These are phyloP conservation scores for Phanerotoma sp. DNA, from an alignment of 2,888 invertebrate species.

Conservation along the genomic window DNA sequence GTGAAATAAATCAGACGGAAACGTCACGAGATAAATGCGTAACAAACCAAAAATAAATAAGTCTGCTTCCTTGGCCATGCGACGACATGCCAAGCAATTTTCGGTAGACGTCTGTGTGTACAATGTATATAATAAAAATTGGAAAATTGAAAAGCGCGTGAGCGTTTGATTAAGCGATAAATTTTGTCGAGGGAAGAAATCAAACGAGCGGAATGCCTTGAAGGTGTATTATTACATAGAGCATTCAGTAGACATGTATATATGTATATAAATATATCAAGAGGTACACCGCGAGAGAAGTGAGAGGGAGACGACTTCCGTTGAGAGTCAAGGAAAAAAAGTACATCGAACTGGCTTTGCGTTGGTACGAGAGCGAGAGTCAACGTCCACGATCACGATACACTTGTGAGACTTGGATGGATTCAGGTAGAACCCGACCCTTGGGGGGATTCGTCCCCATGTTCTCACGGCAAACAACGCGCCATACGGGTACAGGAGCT, in stretches of 20 bases:
- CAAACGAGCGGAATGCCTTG: neutral
- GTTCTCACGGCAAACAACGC: conserved; percentile 18
- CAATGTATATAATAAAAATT: neutral
- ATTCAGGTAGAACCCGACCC: conserved; percentile 9
- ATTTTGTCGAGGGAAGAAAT: neutral
- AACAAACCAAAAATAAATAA: conserved; percentile 22
- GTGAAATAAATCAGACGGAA: neutral
- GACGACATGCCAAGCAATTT: conserved; percentile 5
- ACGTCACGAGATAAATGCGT: conserved; percentile 2
- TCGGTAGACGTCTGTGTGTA: neutral
- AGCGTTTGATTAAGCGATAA: conserved; percentile 11
- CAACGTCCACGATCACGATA: conserved; percentile 17
- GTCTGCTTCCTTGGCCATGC: conserved; percentile 2
- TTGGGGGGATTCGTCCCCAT: conserved; percentile 9
- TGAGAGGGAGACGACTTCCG: conserved; percentile 18
- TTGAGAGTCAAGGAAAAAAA: conserved; percentile 25
- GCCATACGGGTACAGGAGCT: conserved; percentile 8
- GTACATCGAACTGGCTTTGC: conserved; percentile 23
- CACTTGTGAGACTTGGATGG: conserved; percentile 6
- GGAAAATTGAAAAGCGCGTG: neutral
- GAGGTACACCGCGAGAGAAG: conserved; percentile 14
- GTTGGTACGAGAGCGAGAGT: conserved; percentile 17
- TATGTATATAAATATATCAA: neutral
- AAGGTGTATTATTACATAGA: conserved; percentile 12
- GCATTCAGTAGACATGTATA: neutral